These are phyloP conservation scores for Halichoeres trimaculatus DNA, from an alignment of 2,113 vertebrate genomes.

Conservation along the genomic window DNA sequence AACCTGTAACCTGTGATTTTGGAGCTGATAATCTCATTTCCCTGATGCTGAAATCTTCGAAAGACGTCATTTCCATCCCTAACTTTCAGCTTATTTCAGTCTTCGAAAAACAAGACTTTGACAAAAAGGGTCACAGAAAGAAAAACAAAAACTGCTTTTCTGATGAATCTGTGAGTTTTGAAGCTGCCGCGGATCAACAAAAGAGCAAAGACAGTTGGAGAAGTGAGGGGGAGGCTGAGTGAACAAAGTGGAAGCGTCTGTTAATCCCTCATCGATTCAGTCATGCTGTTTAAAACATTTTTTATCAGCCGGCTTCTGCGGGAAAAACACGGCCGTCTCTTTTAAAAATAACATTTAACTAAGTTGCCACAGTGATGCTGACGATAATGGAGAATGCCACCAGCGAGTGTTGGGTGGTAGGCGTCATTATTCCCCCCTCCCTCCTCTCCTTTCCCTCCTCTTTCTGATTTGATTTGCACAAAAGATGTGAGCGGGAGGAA, in stretches of 20 bases:
- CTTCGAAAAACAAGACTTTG: constrained; percentile 1
- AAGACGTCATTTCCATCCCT: not conserved
- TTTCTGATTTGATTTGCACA: constrained; percentile 71
- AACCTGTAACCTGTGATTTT: no score
- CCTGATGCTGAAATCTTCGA: no score
- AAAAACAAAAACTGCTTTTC: not conserved
- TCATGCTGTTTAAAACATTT: constrained; percentile 19
- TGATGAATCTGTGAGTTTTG: constrained; percentile 8
- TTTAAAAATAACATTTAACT: constrained; percentile 53
- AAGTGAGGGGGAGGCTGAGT: constrained; percentile 39
- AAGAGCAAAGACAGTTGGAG: constrained; percentile 18
- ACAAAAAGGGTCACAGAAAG: constrained; percentile 14
- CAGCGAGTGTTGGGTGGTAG: constrained; percentile 56
- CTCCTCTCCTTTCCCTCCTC: no score
- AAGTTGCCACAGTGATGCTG: constrained; percentile 63
- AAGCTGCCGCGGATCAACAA: constrained; percentile 22
- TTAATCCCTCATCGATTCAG: constrained; percentile 53
- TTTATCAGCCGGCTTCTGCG: constrained; percentile 18
- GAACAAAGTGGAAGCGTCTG: constrained; percentile 37
- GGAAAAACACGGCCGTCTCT: constrained; percentile 44
- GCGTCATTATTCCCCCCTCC: constrained; percentile 57
- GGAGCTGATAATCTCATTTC: no score
- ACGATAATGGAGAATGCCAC: constrained; percentile 64
- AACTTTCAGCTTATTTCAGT: not conserved
- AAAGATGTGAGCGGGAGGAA: constrained; percentile 73